A percentile compares a stretch with the other conserved stretches of the same genome.
Evolutionary conservation across 2,797 vertebrate species (phyloP).

Genomic region (Gambusia yucatana): DNA sequence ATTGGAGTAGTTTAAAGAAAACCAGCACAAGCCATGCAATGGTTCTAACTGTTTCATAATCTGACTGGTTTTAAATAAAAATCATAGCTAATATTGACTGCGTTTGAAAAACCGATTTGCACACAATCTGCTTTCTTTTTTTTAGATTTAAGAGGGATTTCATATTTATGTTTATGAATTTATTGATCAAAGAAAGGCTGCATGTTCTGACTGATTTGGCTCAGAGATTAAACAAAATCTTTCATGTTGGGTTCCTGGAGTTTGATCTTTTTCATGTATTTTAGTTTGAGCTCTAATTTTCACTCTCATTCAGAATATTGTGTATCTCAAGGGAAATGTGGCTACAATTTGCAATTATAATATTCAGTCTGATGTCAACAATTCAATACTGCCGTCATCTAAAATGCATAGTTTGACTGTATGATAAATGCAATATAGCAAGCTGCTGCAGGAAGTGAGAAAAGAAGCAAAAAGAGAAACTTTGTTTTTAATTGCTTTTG

Average conservation of each 20-base stretch:
- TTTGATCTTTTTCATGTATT: constrained; percentile 4
- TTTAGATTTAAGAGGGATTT: neutral
- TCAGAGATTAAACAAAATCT: constrained; percentile 3
- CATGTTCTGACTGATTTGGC: neutral
- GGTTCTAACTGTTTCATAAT: neutral
- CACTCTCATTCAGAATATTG: constrained; percentile 1
- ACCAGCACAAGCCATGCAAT: neutral
- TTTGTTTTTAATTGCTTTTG: neutral
- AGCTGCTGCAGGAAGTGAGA: neutral
- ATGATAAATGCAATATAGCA: too few species aligned
- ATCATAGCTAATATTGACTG: neutral
- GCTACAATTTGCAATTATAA: neutral
- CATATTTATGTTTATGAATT: neutral
- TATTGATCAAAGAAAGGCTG: constrained; percentile 8
- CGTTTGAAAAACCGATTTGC: neutral
- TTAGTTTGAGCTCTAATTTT: constrained; percentile 2
- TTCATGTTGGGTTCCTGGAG: constrained; percentile 7
- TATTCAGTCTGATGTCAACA: neutral
- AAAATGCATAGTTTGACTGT: neutral
- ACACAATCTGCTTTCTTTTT: neutral
- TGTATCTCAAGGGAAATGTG: neutral
- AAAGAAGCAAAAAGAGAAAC: neutral
- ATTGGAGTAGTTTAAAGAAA: neutral
- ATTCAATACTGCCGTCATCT: neutral
- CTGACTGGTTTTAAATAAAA: neutral